Conservation (phyloP, 2,797 vertebrate species). For the Sphenopsis melanotis region DNA sequence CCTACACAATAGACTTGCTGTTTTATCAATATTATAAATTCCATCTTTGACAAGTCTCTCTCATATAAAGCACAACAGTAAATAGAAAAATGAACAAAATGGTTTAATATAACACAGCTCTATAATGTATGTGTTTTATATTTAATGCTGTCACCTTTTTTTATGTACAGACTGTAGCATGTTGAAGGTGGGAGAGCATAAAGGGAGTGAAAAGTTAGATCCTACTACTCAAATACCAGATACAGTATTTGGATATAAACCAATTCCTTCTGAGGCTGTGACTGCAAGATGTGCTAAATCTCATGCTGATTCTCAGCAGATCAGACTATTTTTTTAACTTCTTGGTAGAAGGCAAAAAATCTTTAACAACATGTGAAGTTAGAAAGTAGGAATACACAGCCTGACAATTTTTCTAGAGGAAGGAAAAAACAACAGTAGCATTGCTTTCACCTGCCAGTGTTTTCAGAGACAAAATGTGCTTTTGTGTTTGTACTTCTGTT, state of each 20-base stretch:
- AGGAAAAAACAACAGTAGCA: neutral
- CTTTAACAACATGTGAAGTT: neutral
- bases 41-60: neutral
- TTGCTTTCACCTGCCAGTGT: neutral
- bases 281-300: conserved; percentile 17
- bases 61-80: neutral
- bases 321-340: neutral
- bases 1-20: conserved; percentile 26
- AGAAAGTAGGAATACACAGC: neutral
- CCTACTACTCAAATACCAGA: conserved; percentile 4
- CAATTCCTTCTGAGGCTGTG: conserved; percentile 3
- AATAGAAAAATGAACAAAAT: conserved; percentile 12
- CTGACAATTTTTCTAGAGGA: neutral
- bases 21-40: conserved; percentile 32
- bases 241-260: conserved; percentile 8
- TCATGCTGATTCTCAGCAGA: conserved; percentile 3
- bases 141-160: neutral
- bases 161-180: conserved; percentile 7
- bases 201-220: neutral
- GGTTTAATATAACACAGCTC: neutral
- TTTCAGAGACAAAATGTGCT: neutral
- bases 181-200: conserved; percentile 5
- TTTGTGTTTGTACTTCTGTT: neutral
- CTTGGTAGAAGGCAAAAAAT: neutral
- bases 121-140: neutral